Evolutionary conservation across 2,797 vertebrate species (phyloP), one percentile per base, ranked within the genome.

Genomic region (Uromys caudimaculatus): DNA sequence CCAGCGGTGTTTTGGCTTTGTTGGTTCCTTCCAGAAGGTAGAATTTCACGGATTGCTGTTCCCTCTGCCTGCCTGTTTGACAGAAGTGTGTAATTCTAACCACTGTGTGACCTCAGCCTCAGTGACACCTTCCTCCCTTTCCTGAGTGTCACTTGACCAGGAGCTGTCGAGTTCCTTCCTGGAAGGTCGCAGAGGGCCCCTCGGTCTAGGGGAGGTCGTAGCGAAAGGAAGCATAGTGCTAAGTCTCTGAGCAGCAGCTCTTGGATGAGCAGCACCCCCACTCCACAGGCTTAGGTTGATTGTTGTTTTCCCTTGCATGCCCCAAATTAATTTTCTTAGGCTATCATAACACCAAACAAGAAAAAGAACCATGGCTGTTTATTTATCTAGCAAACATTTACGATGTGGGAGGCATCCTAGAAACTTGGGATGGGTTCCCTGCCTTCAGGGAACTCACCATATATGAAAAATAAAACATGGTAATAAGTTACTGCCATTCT

Each of bases 31-130:
- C 94, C 77, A 94, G 82, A 82, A 96, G 95, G 95, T 82, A 44
- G 90, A 78, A 90, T 98, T 97, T 98, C 95, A 76, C 60, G 95
- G 96, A 52, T 92, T 93, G 86, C 94, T 0, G 2, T 83, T 97
- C 96, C 81, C 95, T 86, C 69, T 69, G 60, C 89, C 85, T 7
- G 78, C 81, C 90, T 60, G 75, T 93, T 77, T 89, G 95, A 93
- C 94, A 96, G 86, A 91, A 90, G 93, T 93, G 52, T 85, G 98
- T 95, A 95, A 98, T 98, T 97, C 96, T 97, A 97, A 89, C 92
- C 95, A 95, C 78, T 16, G 78, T 93, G 95, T 97, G 96, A 94
- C 96, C 96, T 98, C 92, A 79, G 47, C 90, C 91, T 79, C 91
- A 81, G 79, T 35, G 84, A 94, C 76, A 96, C 90, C 21, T 29